Evolutionary conservation across 2,888 invertebrate genomes (phyloP).

Genomic region (Leuctra nigra): DNA sequence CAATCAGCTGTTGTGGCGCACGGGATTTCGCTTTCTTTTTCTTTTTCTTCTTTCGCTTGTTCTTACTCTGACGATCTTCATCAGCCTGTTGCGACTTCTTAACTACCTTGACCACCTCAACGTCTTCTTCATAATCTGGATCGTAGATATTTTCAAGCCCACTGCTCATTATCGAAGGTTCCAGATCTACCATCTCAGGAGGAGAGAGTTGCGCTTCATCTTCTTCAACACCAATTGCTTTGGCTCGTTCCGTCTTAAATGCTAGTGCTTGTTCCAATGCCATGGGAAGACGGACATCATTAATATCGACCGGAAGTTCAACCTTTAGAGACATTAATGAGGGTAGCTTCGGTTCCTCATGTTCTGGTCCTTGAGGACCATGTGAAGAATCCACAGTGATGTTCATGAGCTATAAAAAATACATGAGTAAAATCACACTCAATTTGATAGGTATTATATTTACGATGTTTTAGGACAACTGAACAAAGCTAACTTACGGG

Average conservation of each 20-base stretch:
- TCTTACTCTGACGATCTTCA: constrained; percentile 34
- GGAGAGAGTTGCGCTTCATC: neutral
- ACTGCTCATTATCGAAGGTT: constrained; percentile 23
- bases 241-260: constrained; percentile 77
- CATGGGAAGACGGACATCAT: constrained; percentile 55
- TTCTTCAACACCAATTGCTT: constrained; percentile 61
- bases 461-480: neutral
- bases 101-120: neutral
- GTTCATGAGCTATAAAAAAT: neutral
- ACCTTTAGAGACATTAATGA: constrained; percentile 58
- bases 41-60: constrained; percentile 62
- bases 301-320: constrained; percentile 56
- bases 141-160: constrained; percentile 37
- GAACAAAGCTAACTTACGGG: constrained; percentile 35
- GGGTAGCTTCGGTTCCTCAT: constrained; percentile 43
- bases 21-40: constrained; percentile 50
- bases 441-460: neutral
- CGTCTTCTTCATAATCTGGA: constrained; percentile 39
- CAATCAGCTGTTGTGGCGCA: constrained; percentile 46
- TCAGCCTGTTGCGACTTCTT: constrained; percentile 29
- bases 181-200: neutral
- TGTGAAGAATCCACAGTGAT: constrained; percentile 17
- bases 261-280: constrained; percentile 86
- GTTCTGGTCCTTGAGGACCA: constrained; percentile 26
- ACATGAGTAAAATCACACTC: neutral